A percentile compares a stretch with the other conserved stretches of the same genome.
Conservation (phyloP, 2,113 vertebrate species). For the Malurus cyaneus region DNA sequence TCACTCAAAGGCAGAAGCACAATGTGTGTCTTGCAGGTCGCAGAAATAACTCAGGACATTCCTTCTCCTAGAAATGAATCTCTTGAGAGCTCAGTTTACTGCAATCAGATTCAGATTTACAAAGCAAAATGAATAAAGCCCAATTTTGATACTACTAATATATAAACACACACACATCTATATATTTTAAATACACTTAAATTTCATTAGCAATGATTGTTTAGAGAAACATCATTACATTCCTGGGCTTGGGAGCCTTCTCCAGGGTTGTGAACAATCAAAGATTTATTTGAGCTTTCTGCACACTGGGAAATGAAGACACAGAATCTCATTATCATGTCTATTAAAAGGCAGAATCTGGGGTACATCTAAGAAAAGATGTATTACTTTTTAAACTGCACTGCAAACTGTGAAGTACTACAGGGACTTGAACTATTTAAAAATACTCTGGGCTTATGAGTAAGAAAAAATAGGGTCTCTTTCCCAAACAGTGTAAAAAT, state of each 20-base stretch:
- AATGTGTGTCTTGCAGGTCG: conserved; percentile 12
- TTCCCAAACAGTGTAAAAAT: conserved; percentile 67
- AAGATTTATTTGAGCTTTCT: conserved; percentile 81
- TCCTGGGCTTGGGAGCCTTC: conserved; percentile 71
- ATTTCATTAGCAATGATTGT: conserved; percentile 77
- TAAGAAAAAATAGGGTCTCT: conserved; percentile 55
- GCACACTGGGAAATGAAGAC: conserved; percentile 82
- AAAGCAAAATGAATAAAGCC: conserved; percentile 48
- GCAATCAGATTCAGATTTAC: conserved; percentile 44
- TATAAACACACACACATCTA: conserved; percentile 48
- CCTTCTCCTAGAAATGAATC: conserved; percentile 46
- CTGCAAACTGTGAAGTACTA: conserved; percentile 78
- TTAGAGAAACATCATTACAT: conserved; percentile 70
- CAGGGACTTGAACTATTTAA: conserved; percentile 83
- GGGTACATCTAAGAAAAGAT: conserved; percentile 85
- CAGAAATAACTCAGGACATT: conserved; percentile 57
- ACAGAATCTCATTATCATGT: conserved; percentile 83
- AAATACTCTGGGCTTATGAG: conserved; percentile 72
- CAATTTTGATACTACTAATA: conserved; percentile 50
- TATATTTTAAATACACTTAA: conserved; percentile 61
- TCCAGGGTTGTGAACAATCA: conserved; percentile 81
- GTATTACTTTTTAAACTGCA: conserved; percentile 80
- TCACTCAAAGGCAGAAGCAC: conserved; percentile 27
- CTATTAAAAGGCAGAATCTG: conserved; percentile 86
- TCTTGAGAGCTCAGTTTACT: conserved; percentile 40